Percentiles rank a stretch among this genome's conserved stretches.
Conservation (phyloP, 2,113 vertebrate genomes). For the Sander lucioperca region DNA sequence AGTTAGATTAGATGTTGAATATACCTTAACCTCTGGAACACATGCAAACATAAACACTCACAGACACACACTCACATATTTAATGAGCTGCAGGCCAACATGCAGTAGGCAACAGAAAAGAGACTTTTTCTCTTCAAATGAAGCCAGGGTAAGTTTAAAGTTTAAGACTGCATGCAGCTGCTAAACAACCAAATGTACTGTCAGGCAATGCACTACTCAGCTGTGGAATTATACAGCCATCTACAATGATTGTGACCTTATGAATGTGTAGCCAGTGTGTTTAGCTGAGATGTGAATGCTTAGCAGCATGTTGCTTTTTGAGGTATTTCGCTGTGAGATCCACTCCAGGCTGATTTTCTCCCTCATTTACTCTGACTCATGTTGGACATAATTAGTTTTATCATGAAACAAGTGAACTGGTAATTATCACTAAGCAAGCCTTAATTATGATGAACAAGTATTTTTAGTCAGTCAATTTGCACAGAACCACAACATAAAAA, state of each 20-base stretch:
- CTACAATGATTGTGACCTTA: slow-evolving; percentile 72
- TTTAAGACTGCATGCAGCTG: slow-evolving; percentile 43
- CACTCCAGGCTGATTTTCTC: slow-evolving; percentile 19
- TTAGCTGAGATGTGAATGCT: slow-evolving; percentile 36
- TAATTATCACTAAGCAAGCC: neutral
- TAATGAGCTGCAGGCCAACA: slow-evolving; percentile 23
- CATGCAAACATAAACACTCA: neutral
- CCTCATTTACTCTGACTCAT: slow-evolving; percentile 14
- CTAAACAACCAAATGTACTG: slow-evolving; percentile 62
- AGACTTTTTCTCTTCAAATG: slow-evolving; percentile 11
- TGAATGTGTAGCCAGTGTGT: slow-evolving; percentile 33
- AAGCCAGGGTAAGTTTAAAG: slow-evolving; percentile 41
- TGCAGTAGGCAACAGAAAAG: slow-evolving; percentile 2
- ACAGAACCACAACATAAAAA: slow-evolving; percentile 5
- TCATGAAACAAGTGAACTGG: slow-evolving; percentile 4
- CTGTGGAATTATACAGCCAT: slow-evolving; percentile 76
- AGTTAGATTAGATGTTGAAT: no score
- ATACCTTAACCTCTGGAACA: no score
- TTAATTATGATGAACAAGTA: neutral
- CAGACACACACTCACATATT: slow-evolving; percentile 1
- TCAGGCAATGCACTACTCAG: slow-evolving; percentile 61
- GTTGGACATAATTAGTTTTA: slow-evolving; percentile 2
- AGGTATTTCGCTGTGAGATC: neutral
- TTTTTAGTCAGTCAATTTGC: neutral
- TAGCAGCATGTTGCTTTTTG: neutral